Evolutionary conservation across 1,140 invertebrate genomes (phyloP).

Genomic region (Danaus melanippus): DNA sequence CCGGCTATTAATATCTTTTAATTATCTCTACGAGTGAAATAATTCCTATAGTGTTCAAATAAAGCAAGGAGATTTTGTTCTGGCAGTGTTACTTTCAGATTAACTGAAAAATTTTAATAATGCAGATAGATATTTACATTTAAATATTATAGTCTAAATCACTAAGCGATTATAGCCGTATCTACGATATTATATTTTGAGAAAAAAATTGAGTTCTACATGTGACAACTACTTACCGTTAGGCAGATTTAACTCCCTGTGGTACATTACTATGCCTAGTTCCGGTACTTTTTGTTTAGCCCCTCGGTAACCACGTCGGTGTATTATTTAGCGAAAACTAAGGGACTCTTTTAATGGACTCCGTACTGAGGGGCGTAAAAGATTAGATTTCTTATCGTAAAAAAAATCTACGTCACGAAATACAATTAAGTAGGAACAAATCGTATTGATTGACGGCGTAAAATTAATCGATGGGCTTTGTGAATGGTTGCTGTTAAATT

Average conservation of each 20-base stretch:
- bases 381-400: slow-evolving; percentile 67
- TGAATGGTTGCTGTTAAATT: slow-evolving; percentile 1
- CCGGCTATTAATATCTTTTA: no score
- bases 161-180: not conserved
- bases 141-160: not conserved
- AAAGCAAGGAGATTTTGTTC: no score
- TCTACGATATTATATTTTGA: no score
- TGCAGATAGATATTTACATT: not conserved
- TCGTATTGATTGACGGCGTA: slow-evolving; percentile 33
- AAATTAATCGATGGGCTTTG: slow-evolving; percentile 2
- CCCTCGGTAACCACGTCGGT: slow-evolving; percentile 48
- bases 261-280: slow-evolving; percentile 54
- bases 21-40: no score
- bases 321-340: slow-evolving; percentile 67
- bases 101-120: not conserved
- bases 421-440: slow-evolving; percentile 37
- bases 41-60: no score
- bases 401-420: slow-evolving; percentile 42
- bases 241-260: slow-evolving; percentile 41
- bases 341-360: slow-evolving; percentile 62
- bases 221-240: slow-evolving; percentile 35
- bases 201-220: not conserved
- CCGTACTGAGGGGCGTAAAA: slow-evolving; percentile 48
- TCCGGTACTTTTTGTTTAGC: slow-evolving; percentile 63
- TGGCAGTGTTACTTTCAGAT: no score